Percentiles rank a stretch among this genome's conserved stretches.
Conservation (phyloP, 2,113 vertebrate genomes). For the Dasypus novemcinctus region DNA sequence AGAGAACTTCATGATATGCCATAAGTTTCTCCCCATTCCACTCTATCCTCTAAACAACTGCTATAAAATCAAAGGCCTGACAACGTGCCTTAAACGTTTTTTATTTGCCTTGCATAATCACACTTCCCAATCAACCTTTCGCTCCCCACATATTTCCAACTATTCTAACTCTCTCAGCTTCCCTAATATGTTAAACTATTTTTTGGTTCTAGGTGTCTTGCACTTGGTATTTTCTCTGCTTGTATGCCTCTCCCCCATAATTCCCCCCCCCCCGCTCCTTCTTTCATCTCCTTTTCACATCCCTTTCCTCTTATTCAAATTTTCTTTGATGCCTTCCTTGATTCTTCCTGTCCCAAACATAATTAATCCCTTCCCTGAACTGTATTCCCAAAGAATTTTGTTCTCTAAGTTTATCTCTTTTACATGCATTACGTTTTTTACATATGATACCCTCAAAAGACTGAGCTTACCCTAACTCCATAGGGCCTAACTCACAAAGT, state of each 20-base stretch:
- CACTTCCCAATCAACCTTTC: not conserved
- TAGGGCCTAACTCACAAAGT: not conserved
- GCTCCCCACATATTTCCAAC: not conserved
- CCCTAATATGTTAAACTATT: not conserved
- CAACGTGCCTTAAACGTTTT: not conserved
- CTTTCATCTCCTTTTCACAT: not conserved
- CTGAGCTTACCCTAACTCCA: not conserved
- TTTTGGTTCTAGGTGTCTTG: not conserved
- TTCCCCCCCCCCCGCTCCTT: not conserved
- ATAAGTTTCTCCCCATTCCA: not conserved
- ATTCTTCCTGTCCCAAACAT: not conserved
- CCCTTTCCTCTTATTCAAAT: not conserved
- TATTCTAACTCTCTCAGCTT: not conserved
- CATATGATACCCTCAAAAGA: not conserved
- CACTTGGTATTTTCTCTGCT: not conserved
- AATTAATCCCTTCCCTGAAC: not conserved
- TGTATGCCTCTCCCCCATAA: not conserved
- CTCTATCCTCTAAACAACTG: constrained; percentile 6
- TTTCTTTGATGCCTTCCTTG: not conserved
- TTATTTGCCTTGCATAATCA: not conserved
- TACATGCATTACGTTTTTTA: constrained; percentile 34
- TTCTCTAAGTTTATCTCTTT: not conserved
- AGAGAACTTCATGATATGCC: constrained; percentile 7
- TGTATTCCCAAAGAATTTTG: constrained; percentile 21
- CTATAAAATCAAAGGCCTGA: not conserved